These are phyloP conservation scores for Balaeniceps rex DNA, from an alignment of 2,113 vertebrate genomes.

Conservation along the genomic window DNA sequence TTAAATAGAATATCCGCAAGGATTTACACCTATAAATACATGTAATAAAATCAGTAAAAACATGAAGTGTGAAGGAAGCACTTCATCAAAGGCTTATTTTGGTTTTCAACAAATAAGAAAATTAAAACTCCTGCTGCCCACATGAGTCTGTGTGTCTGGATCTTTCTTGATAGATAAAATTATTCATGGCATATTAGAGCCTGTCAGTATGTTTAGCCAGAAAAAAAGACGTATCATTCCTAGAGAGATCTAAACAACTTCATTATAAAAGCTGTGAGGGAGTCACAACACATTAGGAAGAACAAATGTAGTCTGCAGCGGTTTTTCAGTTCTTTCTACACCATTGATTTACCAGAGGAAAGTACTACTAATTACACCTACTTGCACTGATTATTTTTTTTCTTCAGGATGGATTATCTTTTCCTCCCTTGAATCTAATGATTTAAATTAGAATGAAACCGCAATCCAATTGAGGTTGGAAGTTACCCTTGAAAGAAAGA, in stretches of 20 bases:
- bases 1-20: neutral
- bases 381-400: constrained; percentile 65
- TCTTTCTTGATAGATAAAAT: constrained; percentile 15
- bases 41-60: constrained; percentile 12
- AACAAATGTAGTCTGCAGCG: neutral
- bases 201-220: neutral
- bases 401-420: constrained; percentile 59
- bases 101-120: constrained; percentile 40
- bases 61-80: constrained; percentile 4
- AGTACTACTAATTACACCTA: constrained; percentile 65
- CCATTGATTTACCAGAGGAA: neutral
- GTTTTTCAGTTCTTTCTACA: neutral
- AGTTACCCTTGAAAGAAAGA: constrained; percentile 58
- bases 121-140: constrained; percentile 35
- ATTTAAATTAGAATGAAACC: constrained; percentile 50
- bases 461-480: constrained; percentile 40
- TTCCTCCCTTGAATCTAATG: constrained; percentile 58
- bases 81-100: constrained; percentile 41
- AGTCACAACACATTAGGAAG: neutral
- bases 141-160: neutral
- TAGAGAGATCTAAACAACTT: constrained; percentile 23
- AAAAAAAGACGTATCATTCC: neutral
- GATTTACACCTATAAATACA: constrained; percentile 16
- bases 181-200: constrained; percentile 7
- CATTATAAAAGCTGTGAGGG: neutral